Evolutionary conservation across 2,797 vertebrate species (phyloP).

Genomic region (Xerus rutilus): DNA sequence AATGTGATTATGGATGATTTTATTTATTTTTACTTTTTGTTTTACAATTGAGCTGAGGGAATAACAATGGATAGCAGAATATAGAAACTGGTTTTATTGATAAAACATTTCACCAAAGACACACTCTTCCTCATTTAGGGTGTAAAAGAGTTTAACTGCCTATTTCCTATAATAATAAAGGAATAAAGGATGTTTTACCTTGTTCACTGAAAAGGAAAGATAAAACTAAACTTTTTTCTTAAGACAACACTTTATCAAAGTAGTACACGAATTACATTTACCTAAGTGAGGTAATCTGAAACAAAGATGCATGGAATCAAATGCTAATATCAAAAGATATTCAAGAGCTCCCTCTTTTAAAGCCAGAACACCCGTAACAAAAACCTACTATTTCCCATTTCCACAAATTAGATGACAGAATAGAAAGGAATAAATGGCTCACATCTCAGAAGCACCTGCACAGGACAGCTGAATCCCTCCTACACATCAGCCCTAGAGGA

Average conservation of each 20-base stretch:
- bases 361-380: background rate
- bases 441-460: background rate
- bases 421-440: background rate
- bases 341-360: background rate
- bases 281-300: background rate
- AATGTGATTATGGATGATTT: background rate
- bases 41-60: background rate
- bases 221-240: background rate
- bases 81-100: background rate
- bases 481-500: background rate
- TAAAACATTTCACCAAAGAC: slow-evolving; percentile 24
- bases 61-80: background rate
- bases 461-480: background rate
- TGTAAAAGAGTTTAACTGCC: background rate
- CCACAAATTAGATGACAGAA: background rate
- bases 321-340: slow-evolving; percentile 1
- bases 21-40: slow-evolving; percentile 37
- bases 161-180: background rate
- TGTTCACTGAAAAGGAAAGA: background rate
- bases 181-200: background rate
- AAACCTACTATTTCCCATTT: background rate
- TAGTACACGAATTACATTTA: slow-evolving; percentile 37
- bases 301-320: background rate
- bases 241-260: slow-evolving; percentile 29
- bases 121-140: background rate